These are phyloP conservation scores for Ceratina calcarata DNA, from an alignment of 1,140 invertebrate genomes.

Conservation along the genomic window DNA sequence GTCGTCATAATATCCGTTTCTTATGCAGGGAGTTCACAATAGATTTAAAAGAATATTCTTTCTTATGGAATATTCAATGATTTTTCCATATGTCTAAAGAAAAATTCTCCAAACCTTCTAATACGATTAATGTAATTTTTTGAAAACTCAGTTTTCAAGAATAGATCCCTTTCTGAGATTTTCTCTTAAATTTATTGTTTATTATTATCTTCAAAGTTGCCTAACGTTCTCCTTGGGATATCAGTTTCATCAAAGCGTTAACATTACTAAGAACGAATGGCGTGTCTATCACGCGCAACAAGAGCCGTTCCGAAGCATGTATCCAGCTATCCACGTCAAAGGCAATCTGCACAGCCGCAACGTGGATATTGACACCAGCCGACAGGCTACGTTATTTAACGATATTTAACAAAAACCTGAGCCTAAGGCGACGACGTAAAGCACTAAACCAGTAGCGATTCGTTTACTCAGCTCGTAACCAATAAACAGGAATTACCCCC, in stretches of 20 bases:
- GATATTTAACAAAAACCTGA: slow-evolving; percentile 44
- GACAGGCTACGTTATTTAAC: slow-evolving; percentile 39
- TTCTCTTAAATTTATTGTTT: no score
- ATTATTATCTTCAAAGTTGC: no score
- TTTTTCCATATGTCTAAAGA: no score
- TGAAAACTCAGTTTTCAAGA: neutral
- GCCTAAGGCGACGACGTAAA: slow-evolving; percentile 21
- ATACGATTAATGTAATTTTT: no score
- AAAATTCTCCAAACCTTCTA: no score
- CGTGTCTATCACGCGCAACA: neutral
- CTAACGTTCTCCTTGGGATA: neutral
- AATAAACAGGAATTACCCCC: slow-evolving; percentile 39
- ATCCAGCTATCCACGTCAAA: slow-evolving; percentile 38
- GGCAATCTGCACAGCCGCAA: slow-evolving; percentile 41
- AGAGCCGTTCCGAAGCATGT: neutral
- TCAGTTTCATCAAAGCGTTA: slow-evolving; percentile 10
- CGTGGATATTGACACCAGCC: slow-evolving; percentile 28
- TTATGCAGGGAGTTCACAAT: no score
- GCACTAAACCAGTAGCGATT: slow-evolving; percentile 40
- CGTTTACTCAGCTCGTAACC: slow-evolving; percentile 13
- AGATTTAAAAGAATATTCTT: neutral
- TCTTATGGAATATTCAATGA: neutral
- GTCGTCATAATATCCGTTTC: neutral
- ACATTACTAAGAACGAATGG: slow-evolving; percentile 6
- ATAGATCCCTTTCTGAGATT: neutral